Percentiles rank a stretch among this genome's conserved stretches.
Conservation (phyloP, 2,113 vertebrate species). For the Clarias batrachus region DNA sequence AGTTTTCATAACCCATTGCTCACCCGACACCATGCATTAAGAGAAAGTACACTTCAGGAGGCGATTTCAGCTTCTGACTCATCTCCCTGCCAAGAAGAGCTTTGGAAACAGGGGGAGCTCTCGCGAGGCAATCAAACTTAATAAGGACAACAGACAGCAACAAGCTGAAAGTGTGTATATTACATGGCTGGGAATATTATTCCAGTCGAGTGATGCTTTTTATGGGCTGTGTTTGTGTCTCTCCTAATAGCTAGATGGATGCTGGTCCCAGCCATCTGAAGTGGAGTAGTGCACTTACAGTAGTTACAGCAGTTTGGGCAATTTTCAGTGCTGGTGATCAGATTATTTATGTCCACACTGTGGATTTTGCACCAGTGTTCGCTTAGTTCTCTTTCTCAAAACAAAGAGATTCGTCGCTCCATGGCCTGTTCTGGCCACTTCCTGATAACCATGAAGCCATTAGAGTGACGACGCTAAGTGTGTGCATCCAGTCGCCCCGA, state of each 20-base stretch:
- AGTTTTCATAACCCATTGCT: conserved; percentile 22
- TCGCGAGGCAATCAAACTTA: conserved; percentile 38
- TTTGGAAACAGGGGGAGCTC: conserved; percentile 34
- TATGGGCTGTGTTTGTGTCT: conserved; percentile 38
- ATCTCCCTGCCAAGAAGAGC: conserved; percentile 30
- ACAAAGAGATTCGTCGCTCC: background rate
- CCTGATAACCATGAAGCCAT: background rate
- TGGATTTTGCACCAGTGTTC: background rate
- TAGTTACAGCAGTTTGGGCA: conserved; percentile 21
- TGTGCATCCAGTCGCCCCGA: background rate
- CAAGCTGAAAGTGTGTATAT: conserved; percentile 35
- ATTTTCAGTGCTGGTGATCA: conserved; percentile 5
- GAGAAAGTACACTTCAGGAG: conserved; percentile 44
- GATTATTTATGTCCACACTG: conserved; percentile 17
- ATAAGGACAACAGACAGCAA: conserved; percentile 34
- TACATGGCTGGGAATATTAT: conserved; percentile 31
- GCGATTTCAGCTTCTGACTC: conserved; percentile 26
- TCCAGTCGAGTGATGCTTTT: conserved; percentile 27
- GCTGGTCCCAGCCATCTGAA: conserved; percentile 9
- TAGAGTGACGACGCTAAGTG: background rate
- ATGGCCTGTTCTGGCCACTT: background rate
- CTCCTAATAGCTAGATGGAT: conserved; percentile 36
- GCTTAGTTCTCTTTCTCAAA: background rate
- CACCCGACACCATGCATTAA: conserved; percentile 35
- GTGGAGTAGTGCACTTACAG: conserved; percentile 25